Evolutionary conservation across 2,888 invertebrate species (phyloP), one percentile per base, ranked within the genome.

Genomic region (Pollenia angustigena): DNA sequence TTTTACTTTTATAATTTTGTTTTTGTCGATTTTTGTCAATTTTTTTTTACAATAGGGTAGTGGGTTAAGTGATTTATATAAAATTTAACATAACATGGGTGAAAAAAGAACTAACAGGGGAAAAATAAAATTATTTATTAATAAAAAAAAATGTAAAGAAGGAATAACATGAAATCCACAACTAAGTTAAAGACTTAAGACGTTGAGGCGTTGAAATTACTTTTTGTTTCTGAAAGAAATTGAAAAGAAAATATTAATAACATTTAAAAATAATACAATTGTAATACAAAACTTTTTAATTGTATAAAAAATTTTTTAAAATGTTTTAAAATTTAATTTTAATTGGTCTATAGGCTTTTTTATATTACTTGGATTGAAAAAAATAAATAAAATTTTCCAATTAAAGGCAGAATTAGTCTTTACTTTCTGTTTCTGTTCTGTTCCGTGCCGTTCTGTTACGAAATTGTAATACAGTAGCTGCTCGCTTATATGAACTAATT

Each of bases 171-270:
- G 62, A 87, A 76, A 68, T 81, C 83, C 83, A 74, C 81, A 87
- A 87, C 83, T 72, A 84, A 74, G 52, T 72, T 81, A 84, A 56
- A 62, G 62, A 76, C 71, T 72, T 68, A 48, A 14, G 72, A 62
- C 44, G 66, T 74, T 68, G 79, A 76, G 76, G 68, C 62, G 50
- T 56, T 64, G 54, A 81, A 78, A 76, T 89, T 90, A 90, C 88
- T 90, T 90, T 85, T 90, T 90, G 88, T 87, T 90, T 88, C 90
- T 90, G 87, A 18, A 89, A 89, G 46, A 81, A 58, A 75, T 32
- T 56, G 56, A 32, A 60, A 56, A 18, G 4, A 32, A 56, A 12
- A 44, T 46, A 32, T 48, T 32, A n/a, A n/a, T 14, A 6, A 9
- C 1, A 32, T 50, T 68, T 0, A 32, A 32, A 32, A 32, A 32